Evolutionary conservation across 35 echinoderm and acorn worm species (phyloP).

Genomic region (Apostichopus parvimensis): DNA sequence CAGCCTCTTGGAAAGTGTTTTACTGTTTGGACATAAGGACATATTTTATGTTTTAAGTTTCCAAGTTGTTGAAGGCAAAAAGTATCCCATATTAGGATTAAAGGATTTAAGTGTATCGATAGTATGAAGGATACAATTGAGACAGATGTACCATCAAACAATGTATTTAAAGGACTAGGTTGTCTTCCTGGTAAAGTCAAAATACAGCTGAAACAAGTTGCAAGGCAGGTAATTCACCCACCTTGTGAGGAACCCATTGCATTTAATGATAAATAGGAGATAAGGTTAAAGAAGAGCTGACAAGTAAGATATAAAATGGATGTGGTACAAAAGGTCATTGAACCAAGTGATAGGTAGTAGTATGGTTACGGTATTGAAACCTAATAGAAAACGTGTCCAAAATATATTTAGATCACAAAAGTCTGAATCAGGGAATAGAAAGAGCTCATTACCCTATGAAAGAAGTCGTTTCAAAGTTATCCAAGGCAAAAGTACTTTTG

Average conservation of each 20-base stretch:
- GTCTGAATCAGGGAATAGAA: constrained; percentile 62
- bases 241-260: neutral
- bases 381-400: neutral
- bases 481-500: constrained; percentile 48
- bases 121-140: neutral
- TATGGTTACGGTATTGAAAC: constrained; percentile 19
- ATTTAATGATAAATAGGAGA: neutral
- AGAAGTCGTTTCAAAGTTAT: neutral
- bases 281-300: constrained; percentile 55
- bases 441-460: constrained; percentile 41
- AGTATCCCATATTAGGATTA: constrained; percentile 15
- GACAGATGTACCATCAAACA: too few species aligned
- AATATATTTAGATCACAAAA: constrained; percentile 54
- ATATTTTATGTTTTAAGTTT: neutral
- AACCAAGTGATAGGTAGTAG: constrained; percentile 68
- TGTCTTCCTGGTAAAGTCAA: constrained; percentile 24
- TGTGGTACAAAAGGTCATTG: constrained; percentile 49
- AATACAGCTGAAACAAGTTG: neutral
- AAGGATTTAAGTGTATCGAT: constrained; percentile 2
- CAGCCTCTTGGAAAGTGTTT: constrained; percentile 27
- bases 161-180: constrained; percentile 53
- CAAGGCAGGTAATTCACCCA: neutral
- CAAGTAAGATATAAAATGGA: constrained; percentile 43
- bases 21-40: constrained; percentile 14
- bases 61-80: neutral